Evolutionary conservation across 1,140 invertebrate genomes (phyloP).

Genomic region (Centruroides sculpturatus): DNA sequence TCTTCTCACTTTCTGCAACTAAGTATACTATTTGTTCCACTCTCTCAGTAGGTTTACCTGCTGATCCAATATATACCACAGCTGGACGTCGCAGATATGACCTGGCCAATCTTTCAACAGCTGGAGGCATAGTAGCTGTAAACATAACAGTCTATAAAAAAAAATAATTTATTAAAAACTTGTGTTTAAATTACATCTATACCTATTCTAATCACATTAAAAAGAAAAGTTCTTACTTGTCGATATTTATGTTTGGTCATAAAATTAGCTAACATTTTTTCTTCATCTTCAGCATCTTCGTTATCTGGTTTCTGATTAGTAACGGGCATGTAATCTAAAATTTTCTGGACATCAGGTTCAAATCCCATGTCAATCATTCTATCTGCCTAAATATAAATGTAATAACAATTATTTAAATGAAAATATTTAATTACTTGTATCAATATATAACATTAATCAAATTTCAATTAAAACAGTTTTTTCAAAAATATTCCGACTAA

Average conservation of each 20-base stretch:
- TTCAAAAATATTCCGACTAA: too few species aligned
- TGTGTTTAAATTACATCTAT: not conserved
- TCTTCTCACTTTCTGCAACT: conserved; percentile 85
- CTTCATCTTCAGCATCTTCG: conserved; percentile 94
- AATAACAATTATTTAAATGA: too few species aligned
- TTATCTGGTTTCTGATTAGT: conserved; percentile 97
- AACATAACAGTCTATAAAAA: conserved; percentile 89
- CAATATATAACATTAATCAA: too few species aligned
- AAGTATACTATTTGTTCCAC: conserved; percentile 97
- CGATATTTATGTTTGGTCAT: conserved; percentile 94
- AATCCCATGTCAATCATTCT: conserved; percentile 99
- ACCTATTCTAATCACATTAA: not conserved
- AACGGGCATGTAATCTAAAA: conserved; percentile 96
- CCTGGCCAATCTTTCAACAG: conserved; percentile 88
- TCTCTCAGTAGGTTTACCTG: conserved; percentile 93
- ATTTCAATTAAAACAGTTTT: too few species aligned
- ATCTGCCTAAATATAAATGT: conserved; percentile 46
- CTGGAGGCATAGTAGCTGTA: conserved; percentile 98
- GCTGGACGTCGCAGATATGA: conserved; percentile 90
- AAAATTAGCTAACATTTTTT: conserved; percentile 81
- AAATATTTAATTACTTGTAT: too few species aligned
- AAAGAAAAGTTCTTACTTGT: conserved; percentile 40
- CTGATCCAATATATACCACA: conserved; percentile 96
- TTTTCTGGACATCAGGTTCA: conserved; percentile 92
- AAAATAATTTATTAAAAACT: not conserved